Conservation (phyloP, 2,113 vertebrate species). For the Turnix velox region DNA sequence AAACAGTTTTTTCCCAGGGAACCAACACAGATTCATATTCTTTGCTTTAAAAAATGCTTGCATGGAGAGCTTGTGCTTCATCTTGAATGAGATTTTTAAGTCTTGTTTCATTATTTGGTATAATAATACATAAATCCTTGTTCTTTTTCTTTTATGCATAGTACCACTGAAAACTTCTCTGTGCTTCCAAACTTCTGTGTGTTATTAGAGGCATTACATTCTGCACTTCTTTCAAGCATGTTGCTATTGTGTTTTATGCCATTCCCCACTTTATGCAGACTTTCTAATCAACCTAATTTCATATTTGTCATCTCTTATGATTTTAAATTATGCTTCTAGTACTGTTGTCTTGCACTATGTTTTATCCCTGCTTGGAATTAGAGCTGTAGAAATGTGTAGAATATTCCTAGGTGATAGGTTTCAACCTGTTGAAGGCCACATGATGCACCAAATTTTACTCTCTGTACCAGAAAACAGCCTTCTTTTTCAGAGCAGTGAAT, state of each 20-base stretch:
- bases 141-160: neutral
- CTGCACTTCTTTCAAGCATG: neutral
- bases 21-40: neutral
- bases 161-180: neutral
- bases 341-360: neutral
- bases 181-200: neutral
- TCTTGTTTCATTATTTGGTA: neutral
- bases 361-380: neutral
- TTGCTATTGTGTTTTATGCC: neutral
- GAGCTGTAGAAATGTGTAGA: neutral
- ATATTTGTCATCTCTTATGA: neutral
- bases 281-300: neutral
- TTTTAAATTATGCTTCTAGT: neutral
- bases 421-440: neutral
- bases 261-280: neutral
- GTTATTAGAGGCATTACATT: neutral
- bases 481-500: neutral
- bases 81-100: neutral
- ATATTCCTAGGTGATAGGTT: neutral
- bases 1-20: neutral
- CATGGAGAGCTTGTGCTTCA: neutral
- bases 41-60: neutral
- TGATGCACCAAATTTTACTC: neutral
- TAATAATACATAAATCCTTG: neutral
- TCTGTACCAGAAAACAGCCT: neutral